phyloP scores from a whole-genome alignment of 1,140 invertebrate species.

The Microplitis demolitor region DNA sequence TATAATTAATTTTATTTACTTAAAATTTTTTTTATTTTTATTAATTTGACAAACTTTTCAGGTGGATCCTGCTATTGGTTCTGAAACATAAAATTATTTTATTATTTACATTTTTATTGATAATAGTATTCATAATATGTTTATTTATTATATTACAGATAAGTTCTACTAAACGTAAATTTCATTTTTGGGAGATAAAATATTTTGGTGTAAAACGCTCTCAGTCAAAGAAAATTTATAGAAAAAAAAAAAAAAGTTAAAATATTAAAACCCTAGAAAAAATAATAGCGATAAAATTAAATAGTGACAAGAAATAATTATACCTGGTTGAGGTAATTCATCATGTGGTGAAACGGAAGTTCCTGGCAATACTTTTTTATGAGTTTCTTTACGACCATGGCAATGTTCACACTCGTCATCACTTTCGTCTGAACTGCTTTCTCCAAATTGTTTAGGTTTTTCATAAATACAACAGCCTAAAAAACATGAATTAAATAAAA shows the following conservation, averaged over 20 bases:
- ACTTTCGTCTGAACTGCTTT: constrained; percentile 79
- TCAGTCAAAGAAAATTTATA: neutral
- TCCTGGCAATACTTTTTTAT: constrained; percentile 61
- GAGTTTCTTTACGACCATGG: constrained; percentile 78
- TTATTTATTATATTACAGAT: constrained; percentile 7
- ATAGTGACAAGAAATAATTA: neutral
- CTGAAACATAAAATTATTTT: constrained; percentile 37
- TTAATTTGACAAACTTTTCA: constrained; percentile 17
- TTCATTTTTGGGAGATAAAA: constrained; percentile 17
- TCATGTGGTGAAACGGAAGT: constrained; percentile 44
- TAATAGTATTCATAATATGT: constrained; percentile 10
- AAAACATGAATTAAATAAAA: constrained; percentile 14
- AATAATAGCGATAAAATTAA: neutral
- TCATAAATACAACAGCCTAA: constrained; percentile 88
- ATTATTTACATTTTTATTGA: neutral
- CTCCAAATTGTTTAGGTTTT: constrained; percentile 79
- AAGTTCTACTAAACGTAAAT: neutral
- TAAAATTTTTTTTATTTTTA: neutral
- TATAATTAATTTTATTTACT: constrained; percentile 12
- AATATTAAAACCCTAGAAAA: neutral
- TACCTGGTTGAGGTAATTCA: constrained; percentile 40
- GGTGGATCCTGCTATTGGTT: constrained; percentile 45
- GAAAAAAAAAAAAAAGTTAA: neutral
- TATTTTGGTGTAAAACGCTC: neutral
- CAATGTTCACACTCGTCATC: constrained; percentile 87